Evolutionary conservation across 2,797 vertebrate genomes (phyloP).

Genomic region (Spatula versicolor): DNA sequence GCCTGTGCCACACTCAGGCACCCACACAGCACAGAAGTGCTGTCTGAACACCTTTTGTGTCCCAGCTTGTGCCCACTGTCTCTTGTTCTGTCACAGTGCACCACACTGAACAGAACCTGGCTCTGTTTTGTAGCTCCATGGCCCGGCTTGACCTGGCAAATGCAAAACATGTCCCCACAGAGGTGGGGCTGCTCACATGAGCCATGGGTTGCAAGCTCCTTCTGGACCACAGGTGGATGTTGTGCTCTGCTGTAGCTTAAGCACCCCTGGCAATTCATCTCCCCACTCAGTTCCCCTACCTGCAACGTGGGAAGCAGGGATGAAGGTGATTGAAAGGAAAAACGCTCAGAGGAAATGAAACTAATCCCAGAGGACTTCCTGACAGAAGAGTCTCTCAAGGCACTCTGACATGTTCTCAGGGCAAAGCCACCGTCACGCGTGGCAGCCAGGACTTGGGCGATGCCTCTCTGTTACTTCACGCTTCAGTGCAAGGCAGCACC

Average conservation of each 20-base stretch:
- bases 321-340: not conserved
- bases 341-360: not conserved
- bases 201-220: not conserved
- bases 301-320: not conserved
- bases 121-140: not conserved
- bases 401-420: not conserved
- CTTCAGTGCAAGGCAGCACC: not conserved
- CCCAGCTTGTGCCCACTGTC: no score
- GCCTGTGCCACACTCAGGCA: no score
- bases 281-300: not conserved
- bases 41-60: no score
- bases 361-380: slow-evolving; percentile 46
- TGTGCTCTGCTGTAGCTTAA: not conserved
- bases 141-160: not conserved
- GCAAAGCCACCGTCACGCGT: not conserved
- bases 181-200: not conserved
- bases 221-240: not conserved
- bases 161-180: fast-evolving
- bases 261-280: not conserved
- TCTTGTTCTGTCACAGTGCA: no score
- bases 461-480: not conserved
- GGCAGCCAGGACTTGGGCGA: not conserved
- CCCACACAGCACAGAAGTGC: no score
- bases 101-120: not conserved
- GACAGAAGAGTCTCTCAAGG: slow-evolving; percentile 24